A percentile compares a stretch with the other conserved stretches of the same genome.
Conservation (phyloP, 2,888 invertebrate genomes). For the Seladonia tumulorum region DNA sequence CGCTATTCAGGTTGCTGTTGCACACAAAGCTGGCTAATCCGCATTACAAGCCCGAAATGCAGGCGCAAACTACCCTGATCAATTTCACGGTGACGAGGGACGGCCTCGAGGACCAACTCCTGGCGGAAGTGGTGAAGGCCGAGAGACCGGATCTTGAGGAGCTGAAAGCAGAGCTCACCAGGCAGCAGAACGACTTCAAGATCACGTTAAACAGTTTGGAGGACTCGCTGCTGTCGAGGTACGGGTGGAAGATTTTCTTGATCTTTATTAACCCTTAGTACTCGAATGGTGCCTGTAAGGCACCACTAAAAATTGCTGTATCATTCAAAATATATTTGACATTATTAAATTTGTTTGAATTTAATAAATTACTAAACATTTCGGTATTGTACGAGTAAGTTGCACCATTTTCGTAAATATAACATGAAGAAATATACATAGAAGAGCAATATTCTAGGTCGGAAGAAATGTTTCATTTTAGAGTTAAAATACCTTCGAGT, state of each 20-base stretch:
- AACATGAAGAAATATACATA: too few species aligned
- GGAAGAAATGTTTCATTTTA: too few species aligned
- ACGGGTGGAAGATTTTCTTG: constrained; percentile 62
- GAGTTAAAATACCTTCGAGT: too few species aligned
- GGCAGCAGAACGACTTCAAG: constrained; percentile 98
- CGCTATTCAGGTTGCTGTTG: constrained; percentile 93
- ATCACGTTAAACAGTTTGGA: constrained; percentile 96
- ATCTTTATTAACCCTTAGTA: too few species aligned
- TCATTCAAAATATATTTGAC: too few species aligned
- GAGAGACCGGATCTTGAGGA: constrained; percentile 98
- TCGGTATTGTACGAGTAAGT: too few species aligned
- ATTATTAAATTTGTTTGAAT: too few species aligned
- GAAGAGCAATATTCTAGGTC: too few species aligned
- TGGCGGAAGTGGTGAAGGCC: constrained; percentile 98
- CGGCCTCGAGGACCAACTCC: constrained; percentile 96
- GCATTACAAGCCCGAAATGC: constrained; percentile 99
- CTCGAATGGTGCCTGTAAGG: too few species aligned
- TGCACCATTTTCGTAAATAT: too few species aligned
- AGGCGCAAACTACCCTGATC: constrained; percentile 98
- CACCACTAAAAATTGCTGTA: too few species aligned
- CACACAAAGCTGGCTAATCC: constrained; percentile 99
- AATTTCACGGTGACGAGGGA: constrained; percentile 99
- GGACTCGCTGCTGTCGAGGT: constrained; percentile 94
- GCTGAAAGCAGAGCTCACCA: constrained; percentile 96
- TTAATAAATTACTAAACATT: too few species aligned